A percentile compares a stretch with the other conserved stretches of the same genome.
Evolutionary conservation across 2,113 vertebrate genomes (phyloP).

Genomic region (Aspidoscelis tigris): DNA sequence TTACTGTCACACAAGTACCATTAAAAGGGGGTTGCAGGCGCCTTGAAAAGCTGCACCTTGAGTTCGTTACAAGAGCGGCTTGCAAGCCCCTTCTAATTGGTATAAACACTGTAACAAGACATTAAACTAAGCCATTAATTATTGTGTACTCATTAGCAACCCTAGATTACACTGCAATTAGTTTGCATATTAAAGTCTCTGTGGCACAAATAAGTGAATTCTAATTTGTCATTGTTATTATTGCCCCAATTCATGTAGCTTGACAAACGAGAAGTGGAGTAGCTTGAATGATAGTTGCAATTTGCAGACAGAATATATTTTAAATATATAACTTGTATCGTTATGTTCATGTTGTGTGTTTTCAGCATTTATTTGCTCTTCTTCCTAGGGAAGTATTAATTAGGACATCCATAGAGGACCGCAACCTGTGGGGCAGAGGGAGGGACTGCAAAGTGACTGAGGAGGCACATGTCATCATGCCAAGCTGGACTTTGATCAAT

Average conservation of each 20-base stretch:
- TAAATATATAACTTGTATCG: accelerated
- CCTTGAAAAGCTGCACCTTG: constrained; percentile 4
- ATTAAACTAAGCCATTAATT: constrained; percentile 48
- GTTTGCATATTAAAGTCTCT: constrained; percentile 13
- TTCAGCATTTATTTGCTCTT: not conserved
- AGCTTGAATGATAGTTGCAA: not conserved
- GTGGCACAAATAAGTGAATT: constrained; percentile 28
- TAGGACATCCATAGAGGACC: not conserved
- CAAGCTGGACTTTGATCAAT: too few species aligned
- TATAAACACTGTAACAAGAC: constrained; percentile 31
- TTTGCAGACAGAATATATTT: constrained; percentile 20
- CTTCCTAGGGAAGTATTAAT: not conserved
- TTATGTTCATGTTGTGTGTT: not conserved
- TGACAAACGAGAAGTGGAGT: constrained; percentile 1
- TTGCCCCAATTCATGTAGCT: constrained; percentile 17
- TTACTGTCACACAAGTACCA: not conserved
- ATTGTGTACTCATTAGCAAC: constrained; percentile 37
- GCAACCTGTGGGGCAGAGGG: too few species aligned
- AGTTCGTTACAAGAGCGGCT: constrained; percentile 4
- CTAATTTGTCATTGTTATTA: constrained; percentile 23
- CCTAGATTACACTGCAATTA: constrained; percentile 32
- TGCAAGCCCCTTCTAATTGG: not conserved
- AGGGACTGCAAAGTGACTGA: not conserved
- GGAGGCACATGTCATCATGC: too few species aligned
- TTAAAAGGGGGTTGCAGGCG: constrained; percentile 12